Evolutionary conservation across 1,140 invertebrate species (phyloP).

Genomic region (Drosophila erecta): DNA sequence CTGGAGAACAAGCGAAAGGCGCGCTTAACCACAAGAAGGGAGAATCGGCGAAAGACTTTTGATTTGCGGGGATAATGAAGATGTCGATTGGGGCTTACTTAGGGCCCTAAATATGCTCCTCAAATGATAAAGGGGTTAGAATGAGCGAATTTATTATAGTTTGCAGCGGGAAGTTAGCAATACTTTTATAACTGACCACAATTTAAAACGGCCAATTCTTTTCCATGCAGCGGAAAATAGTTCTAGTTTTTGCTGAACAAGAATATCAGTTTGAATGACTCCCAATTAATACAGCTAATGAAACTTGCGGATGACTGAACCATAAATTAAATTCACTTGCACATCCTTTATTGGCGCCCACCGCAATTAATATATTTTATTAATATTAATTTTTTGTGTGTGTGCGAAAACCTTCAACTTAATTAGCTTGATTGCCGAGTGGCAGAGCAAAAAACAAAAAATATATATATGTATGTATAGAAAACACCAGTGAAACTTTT

Average conservation of each 20-base stretch:
- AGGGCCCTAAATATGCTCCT: neutral
- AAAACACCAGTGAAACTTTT: constrained; percentile 49
- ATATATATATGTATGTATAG: constrained; percentile 5
- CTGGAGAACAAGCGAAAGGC: constrained; percentile 48
- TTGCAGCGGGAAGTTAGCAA: neutral
- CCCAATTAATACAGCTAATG: constrained; percentile 17
- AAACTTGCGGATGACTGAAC: constrained; percentile 20
- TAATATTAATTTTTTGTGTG: constrained; percentile 41
- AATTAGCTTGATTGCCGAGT: constrained; percentile 53
- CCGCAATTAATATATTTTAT: constrained; percentile 50
- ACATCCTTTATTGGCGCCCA: constrained; percentile 24
- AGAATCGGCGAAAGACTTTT: constrained; percentile 8
- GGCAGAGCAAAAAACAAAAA: constrained; percentile 17
- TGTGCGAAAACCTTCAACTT: constrained; percentile 40
- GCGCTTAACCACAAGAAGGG: constrained; percentile 26
- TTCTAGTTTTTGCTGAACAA: constrained; percentile 11
- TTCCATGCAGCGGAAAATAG: constrained; percentile 1
- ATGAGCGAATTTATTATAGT: neutral
- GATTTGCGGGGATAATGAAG: neutral
- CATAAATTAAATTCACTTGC: constrained; percentile 31
- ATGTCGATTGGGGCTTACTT: neutral
- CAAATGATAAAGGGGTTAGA: neutral
- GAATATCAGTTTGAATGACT: constrained; percentile 13
- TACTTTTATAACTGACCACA: neutral
- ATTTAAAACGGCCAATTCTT: constrained; percentile 3